Evolutionary conservation across 2,113 vertebrate species (phyloP), one percentile per base, ranked within the genome.

Genomic region (Tychaedon coryphoeus): DNA sequence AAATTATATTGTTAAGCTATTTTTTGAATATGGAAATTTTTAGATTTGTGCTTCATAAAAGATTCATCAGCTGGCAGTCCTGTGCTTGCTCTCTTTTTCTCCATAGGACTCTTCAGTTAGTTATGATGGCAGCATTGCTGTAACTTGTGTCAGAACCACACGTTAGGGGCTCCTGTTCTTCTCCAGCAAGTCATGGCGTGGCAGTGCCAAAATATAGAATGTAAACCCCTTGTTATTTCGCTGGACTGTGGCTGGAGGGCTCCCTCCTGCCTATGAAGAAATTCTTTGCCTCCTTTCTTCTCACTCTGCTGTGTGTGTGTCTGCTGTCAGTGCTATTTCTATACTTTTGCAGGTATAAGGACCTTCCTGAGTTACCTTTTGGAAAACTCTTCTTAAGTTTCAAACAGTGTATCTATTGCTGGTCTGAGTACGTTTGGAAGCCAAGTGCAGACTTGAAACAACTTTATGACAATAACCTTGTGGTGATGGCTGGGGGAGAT

Each of bases 401-500:
- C 22, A 33, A 26, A 42, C 40, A 23, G 6, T 73, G 12, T 43
- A 24, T 78, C 24, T 81, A 0, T 28, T 10, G 22, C 10, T 61
- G 40, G 26, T 26, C 14, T 51, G 14, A 31, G 74, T 8, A 9
- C 14, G 9, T 70, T 76, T 53, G 38, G 42, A 73, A 76, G 23
- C 34, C 43, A 40, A 51, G 29, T 12, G 28, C 24, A 40, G 38
- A 48, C 18, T 26, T 12, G 14, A 62, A 91, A 73, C 18, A 73
- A 22, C 12, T 6, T 65, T 13, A 42, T 54, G 50, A 73, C 48
- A 60, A 16, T 34, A 70, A 42, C 3, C 4, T 58, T 58, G 42
- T 31, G 3, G 9, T 40, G 10, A 12, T 36, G 18, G 4, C 5
- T 7, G 18, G 2, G 5, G 8, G 19, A 51, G 38, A 13, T 4